Evolutionary conservation across 37 sponge, comb jelly and placozoan species (phyloP).

Genomic region (Amphimedon queenslandica): DNA sequence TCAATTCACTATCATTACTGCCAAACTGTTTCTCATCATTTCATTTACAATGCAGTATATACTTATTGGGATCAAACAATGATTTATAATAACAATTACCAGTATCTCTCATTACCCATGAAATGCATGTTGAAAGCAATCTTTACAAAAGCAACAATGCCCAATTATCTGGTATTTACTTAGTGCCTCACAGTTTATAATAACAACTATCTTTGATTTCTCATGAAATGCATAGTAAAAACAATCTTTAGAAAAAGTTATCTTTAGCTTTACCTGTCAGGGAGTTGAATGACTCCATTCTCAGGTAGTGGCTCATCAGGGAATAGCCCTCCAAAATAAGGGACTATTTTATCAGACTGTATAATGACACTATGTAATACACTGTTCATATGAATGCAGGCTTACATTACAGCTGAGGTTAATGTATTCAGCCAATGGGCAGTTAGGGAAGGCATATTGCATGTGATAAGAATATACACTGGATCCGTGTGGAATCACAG

Average conservation of each 20-base stretch:
- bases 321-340: slow-evolving; percentile 84
- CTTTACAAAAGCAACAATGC: too few species aligned
- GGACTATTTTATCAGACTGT: slow-evolving; percentile 75
- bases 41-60: too few species aligned
- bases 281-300: slow-evolving; percentile 61
- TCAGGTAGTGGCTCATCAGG: slow-evolving; percentile 80
- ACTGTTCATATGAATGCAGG: not conserved
- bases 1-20: too few species aligned
- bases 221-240: not conserved
- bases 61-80: too few species aligned
- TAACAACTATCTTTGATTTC: not conserved
- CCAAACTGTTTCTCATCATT: too few species aligned
- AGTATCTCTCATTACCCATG: too few species aligned
- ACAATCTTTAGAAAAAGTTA: not conserved
- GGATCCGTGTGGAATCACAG: slow-evolving; percentile 87
- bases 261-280: slow-evolving; percentile 38
- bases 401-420: slow-evolving; percentile 75
- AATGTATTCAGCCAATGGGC: slow-evolving; percentile 90
- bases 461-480: slow-evolving; percentile 88
- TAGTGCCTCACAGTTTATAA: too few species aligned
- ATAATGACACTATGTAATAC: not conserved
- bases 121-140: too few species aligned
- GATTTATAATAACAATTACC: too few species aligned
- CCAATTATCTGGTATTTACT: too few species aligned
- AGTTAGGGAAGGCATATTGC: slow-evolving; percentile 85